Conservation (phyloP, 2,888 invertebrate genomes). For the Frankliniella intonsa region DNA sequence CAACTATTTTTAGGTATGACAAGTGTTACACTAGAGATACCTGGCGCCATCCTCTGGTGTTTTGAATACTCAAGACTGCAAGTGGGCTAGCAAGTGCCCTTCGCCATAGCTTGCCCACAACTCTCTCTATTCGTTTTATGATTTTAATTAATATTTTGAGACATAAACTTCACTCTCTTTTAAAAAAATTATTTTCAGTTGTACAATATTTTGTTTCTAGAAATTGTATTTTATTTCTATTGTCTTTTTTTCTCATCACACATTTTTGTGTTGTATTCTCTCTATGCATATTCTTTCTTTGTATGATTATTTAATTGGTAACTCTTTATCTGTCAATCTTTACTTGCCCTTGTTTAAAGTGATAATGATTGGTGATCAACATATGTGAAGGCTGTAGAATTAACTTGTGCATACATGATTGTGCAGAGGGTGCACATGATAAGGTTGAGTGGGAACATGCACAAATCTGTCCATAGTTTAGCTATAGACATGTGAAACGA, state of each 20-base stretch:
- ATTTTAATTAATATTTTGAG: constrained; percentile 11
- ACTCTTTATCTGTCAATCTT: constrained; percentile 21
- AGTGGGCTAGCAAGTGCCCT: constrained; percentile 23
- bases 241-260: constrained; percentile 12
- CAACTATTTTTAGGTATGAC: constrained; percentile 27
- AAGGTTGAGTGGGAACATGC: constrained; percentile 26
- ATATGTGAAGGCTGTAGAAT: not conserved
- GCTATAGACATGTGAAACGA: constrained; percentile 12
- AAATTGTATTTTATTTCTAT: constrained; percentile 23
- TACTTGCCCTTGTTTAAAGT: constrained; percentile 18
- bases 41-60: constrained; percentile 25
- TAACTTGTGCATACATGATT: constrained; percentile 7
- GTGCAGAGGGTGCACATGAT: constrained; percentile 13
- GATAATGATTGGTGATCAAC: constrained; percentile 22
- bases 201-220: constrained; percentile 20
- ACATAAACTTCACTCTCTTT: constrained; percentile 18
- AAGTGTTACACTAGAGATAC: constrained; percentile 26
- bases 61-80: constrained; percentile 26
- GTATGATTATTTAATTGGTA: constrained; percentile 27
- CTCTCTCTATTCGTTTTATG: constrained; percentile 23
- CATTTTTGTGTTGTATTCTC: constrained; percentile 17
- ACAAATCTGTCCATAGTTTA: constrained; percentile 25
- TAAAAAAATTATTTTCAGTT: not conserved
- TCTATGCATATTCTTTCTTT: not conserved
- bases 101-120: constrained; percentile 24